Base-by-base conservation (phyloP, 1,140 invertebrate genomes). In the Drosophila punjabiensis region DNA sequence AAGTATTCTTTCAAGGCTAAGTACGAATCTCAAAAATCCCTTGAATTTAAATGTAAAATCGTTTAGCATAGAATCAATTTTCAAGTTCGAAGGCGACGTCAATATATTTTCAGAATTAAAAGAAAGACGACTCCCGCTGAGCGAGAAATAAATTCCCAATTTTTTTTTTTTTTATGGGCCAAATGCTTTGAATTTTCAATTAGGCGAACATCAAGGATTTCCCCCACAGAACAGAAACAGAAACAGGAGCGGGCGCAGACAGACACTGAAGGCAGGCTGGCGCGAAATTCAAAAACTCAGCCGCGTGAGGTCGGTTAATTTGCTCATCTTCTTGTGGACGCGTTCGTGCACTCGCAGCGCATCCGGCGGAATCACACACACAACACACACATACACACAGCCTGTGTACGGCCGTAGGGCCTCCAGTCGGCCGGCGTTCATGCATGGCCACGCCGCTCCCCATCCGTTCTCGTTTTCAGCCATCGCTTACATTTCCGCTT, bases 401-500 rank as follows among this genome's bases (percentile, higher is more conserved):
- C n/a, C 30, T 14, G 52, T 59, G 41, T 11, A 58, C 55, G 55
- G 65, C 70, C 71, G 56, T 59, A 61, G 62, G 41, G 53, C 70
- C 73, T 83, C 20, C 53, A 58, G 55, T 81, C 78, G 76, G 75
- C 82, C 73, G 82, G 48, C 63, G 78, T 90, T 89, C 79, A 89
- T 89, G 85, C 85, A 89, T 89, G 81, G 81, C 78, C 79, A 89
- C 59, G 71, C 50, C 33, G 59, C 63, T 82, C 66, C 59, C 50
- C 69, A 65, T 77, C 82, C 83, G 76, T 28, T 77, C 73, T 79
- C 62, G 63, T 53, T 68, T 33, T 43, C 61, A 55, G 76, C 56
- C 81, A 69, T 69, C 71, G 85, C 69, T 85, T 89, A 79, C 86
- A 82, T 70, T 89, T 89, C 86, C 86, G 85, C 55, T 83, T 78